Evolutionary conservation across 1,140 invertebrate species (phyloP), one percentile per base, ranked within the genome.

Genomic region (Hylaeus anthracinus): DNA sequence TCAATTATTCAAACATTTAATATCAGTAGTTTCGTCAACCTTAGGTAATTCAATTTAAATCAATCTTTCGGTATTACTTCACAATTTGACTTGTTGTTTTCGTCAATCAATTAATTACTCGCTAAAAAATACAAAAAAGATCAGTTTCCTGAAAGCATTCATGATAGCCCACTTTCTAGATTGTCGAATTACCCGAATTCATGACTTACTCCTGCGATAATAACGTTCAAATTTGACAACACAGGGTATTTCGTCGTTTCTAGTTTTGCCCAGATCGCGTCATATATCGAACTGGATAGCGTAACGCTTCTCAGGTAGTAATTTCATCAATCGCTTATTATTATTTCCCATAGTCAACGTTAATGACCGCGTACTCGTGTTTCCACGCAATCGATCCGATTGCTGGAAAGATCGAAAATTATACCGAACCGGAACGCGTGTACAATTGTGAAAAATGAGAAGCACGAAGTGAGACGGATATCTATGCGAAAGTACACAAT

Each of bases 321-420:
- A 51, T 10, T 8, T 63, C 60, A 63, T 0, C 26, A 10, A 63
- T 63, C 60, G n/a, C 6, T 39, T 41, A 41, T 39, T n/a, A 60
- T 65, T 15, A 37, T 55, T 1, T 10, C 14, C 10, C n/a, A 9
- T 41, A 10, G 39, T 43, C 74, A 39, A 48, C 67, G 60, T 15
- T 14, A 77, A 61, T 37, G 37, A 67, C 51, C 26, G n/a, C 1
- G 5, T 5, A 37, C 12, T 6, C 14, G 26, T 15, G 43, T 26
- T 61, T 61, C 37, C 15, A 39, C 37, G 45, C 6, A 12, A 76
- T 77, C 53, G 51, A 41, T 65, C 64, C 81, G 60, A 83, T 65
- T 39, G n/a, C 26, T 26, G 66, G 26, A 45, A 71, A 43, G 12
- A 73, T 70, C 51, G 15, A 60, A 70, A 53, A 60, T 63, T 48